A percentile compares a stretch with the other conserved stretches of the same genome.
phyloP scores from a whole-genome alignment of 2,888 invertebrate species.

The Sesia bembeciformis region DNA sequence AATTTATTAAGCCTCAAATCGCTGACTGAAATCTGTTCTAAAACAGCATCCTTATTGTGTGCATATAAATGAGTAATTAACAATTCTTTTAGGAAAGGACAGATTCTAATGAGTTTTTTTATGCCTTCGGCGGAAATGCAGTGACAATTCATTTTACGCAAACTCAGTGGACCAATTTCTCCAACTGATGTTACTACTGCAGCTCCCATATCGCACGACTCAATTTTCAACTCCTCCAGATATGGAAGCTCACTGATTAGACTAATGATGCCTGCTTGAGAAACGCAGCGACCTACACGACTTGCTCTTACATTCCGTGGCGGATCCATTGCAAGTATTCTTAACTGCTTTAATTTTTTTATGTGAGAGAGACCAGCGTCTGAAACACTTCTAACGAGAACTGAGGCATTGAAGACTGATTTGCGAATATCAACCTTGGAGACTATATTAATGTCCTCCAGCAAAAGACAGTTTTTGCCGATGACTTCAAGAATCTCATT shows the following conservation, averaged over 20 bases:
- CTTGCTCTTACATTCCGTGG: conserved; percentile 57
- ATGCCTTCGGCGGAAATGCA: conserved; percentile 61
- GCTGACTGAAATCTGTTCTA: conserved; percentile 51
- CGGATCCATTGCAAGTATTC: conserved; percentile 60
- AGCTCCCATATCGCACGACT: conserved; percentile 67
- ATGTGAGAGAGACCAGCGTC: conserved; percentile 54
- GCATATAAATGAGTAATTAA: conserved; percentile 60
- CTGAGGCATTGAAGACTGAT: conserved; percentile 63
- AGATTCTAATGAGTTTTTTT: conserved; percentile 53
- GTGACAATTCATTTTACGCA: conserved; percentile 61
- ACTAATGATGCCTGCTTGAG: conserved; percentile 59
- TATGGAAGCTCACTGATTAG: conserved; percentile 50
- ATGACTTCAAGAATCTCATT: conserved; percentile 64
- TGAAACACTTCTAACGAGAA: conserved; percentile 61
- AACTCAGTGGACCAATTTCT: conserved; percentile 51
- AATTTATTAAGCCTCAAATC: conserved; percentile 46
- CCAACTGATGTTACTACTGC: conserved; percentile 49
- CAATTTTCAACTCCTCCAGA: conserved; percentile 59
- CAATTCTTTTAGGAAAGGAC: conserved; percentile 53
- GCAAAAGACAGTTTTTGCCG: conserved; percentile 42
- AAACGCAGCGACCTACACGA: conserved; percentile 58
- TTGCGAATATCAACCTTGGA: conserved; percentile 63
- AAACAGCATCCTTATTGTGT: conserved; percentile 56
- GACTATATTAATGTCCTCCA: conserved; percentile 65
- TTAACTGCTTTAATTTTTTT: conserved; percentile 47